Evolutionary conservation across 2,113 vertebrate genomes (phyloP), one percentile per base, ranked within the genome.

Genomic region (Shinisaurus crocodilurus): DNA sequence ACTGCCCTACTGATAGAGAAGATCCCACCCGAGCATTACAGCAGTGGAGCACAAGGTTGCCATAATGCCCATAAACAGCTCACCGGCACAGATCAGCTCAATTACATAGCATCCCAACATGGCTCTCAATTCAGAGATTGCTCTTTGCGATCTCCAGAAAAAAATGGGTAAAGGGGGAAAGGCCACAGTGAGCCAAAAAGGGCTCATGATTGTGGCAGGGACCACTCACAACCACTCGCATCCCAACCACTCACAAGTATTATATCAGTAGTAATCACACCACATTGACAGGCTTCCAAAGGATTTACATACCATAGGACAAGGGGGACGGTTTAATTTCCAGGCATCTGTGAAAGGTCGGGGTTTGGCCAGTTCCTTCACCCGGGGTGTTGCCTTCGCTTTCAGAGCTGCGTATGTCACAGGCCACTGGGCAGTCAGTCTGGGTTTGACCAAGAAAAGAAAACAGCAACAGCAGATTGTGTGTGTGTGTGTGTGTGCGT

Each of bases 311-410:
- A 90, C 89, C 86, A 40, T 25, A 1, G 27, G 86, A 9, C 27
- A 85, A 3, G 12, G 60, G 5, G 63, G 74, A 13, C 45, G 50
- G 16, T 40, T 48, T 75, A 89, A 67, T 63, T 80, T 65, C 69
- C 84, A 90, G 16, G 3, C 25, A 27, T 81, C 65, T 0, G 37
- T 9, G 29, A 32, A 45, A 6, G 48, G 27, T 0, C 75, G 76
- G 29, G 89, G 89, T 29, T 12, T 9, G 2, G 97, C 94, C 85
- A 97, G 94, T 6, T 93, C 87, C 79, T 82, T 82, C 82, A 97
- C 15, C 10, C 95, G 92, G 1, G 82, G 74, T 0, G 97, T 90
- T 0, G 91, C 54, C 2, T 74, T 80, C 48, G 85, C 74, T 0
- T 90, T 90, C 90, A 95, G 25, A 10, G 94, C 81, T 23, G 94